Evolutionary conservation across 2,888 invertebrate species (phyloP), one percentile per base, ranked within the genome.

Genomic region (Hermaeophaga mercurialis): DNA sequence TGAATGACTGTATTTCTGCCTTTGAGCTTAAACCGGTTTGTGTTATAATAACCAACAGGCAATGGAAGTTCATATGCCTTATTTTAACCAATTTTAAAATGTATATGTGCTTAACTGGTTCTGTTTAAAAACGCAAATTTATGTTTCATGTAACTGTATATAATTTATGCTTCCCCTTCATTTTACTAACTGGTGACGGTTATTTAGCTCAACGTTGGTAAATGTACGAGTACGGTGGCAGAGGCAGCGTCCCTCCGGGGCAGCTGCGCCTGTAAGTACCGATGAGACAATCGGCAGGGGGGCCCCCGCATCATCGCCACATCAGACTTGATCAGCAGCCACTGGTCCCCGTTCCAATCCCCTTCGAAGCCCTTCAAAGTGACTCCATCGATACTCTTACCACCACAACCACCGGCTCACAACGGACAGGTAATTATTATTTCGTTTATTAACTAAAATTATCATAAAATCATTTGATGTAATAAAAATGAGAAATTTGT

Each of bases 341-440:
- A 43, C 56, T 66, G 46, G 61, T 62, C 45, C 60, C 65, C 46
- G 61, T 64, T 39, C 58, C 65, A 52, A 61, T 64, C 59, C 70
- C 74, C 15, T 50, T 50, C 39, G 44, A 50, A 55, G 67, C 70
- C 52, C 68, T 71, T 57, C 47, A 53, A 24, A 73, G 73, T 66
- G 74, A 73, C 59, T 75, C 74, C 63, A 69, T 72, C 64, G 74
- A 75, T 66, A 75, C 74, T 61, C 73, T 74, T 61, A 73, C 72
- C 63, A 71, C 74, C 63, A 72, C 73, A 41, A 41, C 55, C 62
- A 73, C 74, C 66, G 74, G 73, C 66, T 76, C 74, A 62, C 74
- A 73, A 69, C 70, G 73, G 69, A 75, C 74, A 74, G 74, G 75
- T 76, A 72, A 66, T 38, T 26, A 18, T 11, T 14, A 9, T 33